A percentile compares a stretch with the other conserved stretches of the same genome.
Evolutionary conservation across 2,797 vertebrate species (phyloP).

Genomic region (Florisuga fusca): DNA sequence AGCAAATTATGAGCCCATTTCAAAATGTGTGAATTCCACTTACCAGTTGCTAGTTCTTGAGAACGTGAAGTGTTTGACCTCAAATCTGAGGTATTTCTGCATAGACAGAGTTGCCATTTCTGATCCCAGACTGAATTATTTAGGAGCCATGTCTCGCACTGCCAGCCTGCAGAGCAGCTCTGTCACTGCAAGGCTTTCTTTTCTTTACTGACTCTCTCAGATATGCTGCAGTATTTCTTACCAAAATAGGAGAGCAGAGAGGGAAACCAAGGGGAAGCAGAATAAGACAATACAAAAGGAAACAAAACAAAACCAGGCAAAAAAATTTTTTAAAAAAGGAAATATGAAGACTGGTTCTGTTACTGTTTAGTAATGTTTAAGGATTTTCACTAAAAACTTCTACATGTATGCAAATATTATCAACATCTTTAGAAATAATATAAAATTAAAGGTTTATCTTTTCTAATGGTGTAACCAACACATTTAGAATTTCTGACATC

Average conservation of each 20-base stretch:
- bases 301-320: background rate
- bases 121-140: conserved; percentile 18
- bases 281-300: background rate
- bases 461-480: background rate
- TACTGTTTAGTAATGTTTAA: background rate
- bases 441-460: background rate
- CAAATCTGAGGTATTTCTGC: background rate
- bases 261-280: background rate
- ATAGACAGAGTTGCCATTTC: background rate
- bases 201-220: background rate
- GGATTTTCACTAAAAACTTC: background rate
- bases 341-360: background rate
- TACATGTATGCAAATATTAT: background rate
- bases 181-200: background rate
- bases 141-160: background rate
- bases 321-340: background rate
- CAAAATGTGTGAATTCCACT: background rate
- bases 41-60: background rate
- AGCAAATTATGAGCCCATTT: background rate
- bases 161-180: conserved; percentile 27
- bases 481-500: background rate
- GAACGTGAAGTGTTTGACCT: background rate
- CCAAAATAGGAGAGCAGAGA: background rate
- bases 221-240: background rate
- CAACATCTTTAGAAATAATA: background rate